A percentile compares a stretch with the other conserved stretches of the same genome.
phyloP scores from a whole-genome alignment of 2,113 vertebrate genomes.

The western clawed frog (Xenopus tropicalis) region UCB_Xtro_10.0 CM004449.2:93523001-93523500 shows the following conservation, averaged over 20 bases:
- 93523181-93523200: slow-evolving; percentile 29
- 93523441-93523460: slow-evolving; percentile 26
- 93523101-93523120: no score
- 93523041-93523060: neutral
- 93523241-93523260: slow-evolving; percentile 40
- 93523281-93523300: slow-evolving; percentile 30
- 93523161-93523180: slow-evolving; percentile 15
- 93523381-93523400: slow-evolving; percentile 26
- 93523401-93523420: slow-evolving; percentile 31
- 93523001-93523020: neutral
- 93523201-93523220: slow-evolving; percentile 40
- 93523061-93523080: neutral
- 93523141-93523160: neutral
- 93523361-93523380: slow-evolving; percentile 36
- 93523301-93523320: slow-evolving; percentile 29
- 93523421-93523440: slow-evolving; percentile 26
- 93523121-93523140: neutral
- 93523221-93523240: slow-evolving; percentile 30
- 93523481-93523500: slow-evolving; percentile 19
- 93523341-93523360: slow-evolving; percentile 24
- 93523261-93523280: slow-evolving; percentile 36
- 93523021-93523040: neutral
- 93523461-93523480: slow-evolving; percentile 38
- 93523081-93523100: neutral
- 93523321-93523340: slow-evolving; percentile 24